Evolutionary conservation across 2,113 vertebrate species (phyloP).

Genomic region (Mormoops blainvillei): DNA sequence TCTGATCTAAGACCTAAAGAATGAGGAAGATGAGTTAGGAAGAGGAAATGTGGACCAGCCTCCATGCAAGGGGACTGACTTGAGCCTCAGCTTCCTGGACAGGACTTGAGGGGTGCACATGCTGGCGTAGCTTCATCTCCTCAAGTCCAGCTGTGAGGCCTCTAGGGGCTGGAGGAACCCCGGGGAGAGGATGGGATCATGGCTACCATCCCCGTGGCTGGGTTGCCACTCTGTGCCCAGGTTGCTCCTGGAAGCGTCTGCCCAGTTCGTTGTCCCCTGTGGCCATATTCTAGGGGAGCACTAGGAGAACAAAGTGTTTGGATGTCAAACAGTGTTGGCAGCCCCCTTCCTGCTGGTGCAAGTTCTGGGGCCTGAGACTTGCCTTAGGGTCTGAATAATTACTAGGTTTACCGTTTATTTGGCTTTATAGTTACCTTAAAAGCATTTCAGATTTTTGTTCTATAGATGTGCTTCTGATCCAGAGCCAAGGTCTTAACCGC

Average conservation of each 20-base stretch:
- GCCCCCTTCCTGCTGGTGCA: neutral
- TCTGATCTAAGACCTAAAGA: neutral
- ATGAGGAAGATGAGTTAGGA: neutral
- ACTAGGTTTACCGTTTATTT: neutral
- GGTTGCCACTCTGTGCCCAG: neutral
- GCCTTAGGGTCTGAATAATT: neutral
- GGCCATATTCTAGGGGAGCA: neutral
- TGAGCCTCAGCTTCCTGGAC: neutral
- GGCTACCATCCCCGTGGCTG: neutral
- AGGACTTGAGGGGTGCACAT: neutral
- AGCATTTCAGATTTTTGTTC: neutral
- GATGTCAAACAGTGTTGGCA: neutral
- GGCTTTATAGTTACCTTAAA: constrained; percentile 20
- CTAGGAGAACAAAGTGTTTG: neutral
- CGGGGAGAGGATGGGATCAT: neutral
- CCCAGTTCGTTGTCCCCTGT: neutral
- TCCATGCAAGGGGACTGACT: no score
- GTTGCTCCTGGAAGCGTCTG: neutral
- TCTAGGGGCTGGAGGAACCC: neutral
- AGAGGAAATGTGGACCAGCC: neutral
- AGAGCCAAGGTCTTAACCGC: neutral
- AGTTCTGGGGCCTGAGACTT: neutral
- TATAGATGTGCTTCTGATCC: neutral
- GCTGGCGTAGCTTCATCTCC: neutral
- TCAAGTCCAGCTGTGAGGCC: neutral